phyloP scores from a whole-genome alignment of 2,797 vertebrate species.

The Sebastes diaconus region DNA sequence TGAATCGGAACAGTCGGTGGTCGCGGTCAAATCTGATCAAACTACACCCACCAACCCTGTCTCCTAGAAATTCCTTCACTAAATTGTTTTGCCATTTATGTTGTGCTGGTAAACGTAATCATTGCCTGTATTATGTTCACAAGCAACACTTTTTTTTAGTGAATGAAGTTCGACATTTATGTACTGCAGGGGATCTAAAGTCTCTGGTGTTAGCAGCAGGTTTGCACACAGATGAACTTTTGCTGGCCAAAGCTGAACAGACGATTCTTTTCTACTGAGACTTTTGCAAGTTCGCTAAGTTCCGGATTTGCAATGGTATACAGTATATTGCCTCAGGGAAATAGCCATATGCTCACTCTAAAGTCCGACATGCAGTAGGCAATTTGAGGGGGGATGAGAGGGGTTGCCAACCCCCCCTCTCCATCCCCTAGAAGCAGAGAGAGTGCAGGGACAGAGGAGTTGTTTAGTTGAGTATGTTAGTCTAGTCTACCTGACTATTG shows the following conservation, averaged over 20 bases:
- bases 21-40: neutral
- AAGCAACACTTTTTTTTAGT: neutral
- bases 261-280: neutral
- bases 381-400: too few species aligned
- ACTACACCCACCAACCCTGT: neutral
- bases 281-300: neutral
- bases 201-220: neutral
- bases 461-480: neutral
- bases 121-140: neutral
- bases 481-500: neutral
- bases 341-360: neutral
- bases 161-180: neutral
- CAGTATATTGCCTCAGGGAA: neutral
- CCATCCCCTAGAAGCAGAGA: neutral
- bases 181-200: neutral
- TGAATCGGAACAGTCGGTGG: neutral
- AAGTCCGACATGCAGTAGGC: too few species aligned
- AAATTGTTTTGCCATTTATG: neutral
- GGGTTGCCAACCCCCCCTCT: neutral
- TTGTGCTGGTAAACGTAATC: neutral
- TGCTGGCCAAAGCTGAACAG: neutral
- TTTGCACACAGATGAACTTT: neutral
- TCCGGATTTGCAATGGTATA: neutral
- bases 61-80: neutral
- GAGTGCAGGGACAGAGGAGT: neutral